Evolutionary conservation across 2,797 vertebrate species (phyloP).

Genomic region (Hippopotamyrus pictus): DNA sequence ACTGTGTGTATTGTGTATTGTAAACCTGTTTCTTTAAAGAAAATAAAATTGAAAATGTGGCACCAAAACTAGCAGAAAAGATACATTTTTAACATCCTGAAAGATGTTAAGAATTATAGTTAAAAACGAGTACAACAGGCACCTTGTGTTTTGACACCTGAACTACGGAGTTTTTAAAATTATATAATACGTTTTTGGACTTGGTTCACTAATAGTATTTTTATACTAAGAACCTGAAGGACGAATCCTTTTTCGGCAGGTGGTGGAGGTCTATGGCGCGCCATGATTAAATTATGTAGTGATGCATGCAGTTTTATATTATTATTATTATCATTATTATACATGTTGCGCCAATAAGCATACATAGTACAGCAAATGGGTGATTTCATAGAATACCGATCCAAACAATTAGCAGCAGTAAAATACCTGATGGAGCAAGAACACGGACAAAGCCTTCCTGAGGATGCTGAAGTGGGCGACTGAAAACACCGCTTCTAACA

Average conservation of each 20-base stretch:
- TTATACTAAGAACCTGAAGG: neutral
- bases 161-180: neutral
- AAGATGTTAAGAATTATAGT: neutral
- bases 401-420: neutral
- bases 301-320: neutral
- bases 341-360: neutral
- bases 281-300: neutral
- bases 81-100: neutral
- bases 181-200: neutral
- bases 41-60: slow-evolving; percentile 2
- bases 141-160: neutral
- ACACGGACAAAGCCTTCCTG: neutral
- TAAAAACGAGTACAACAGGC: slow-evolving; percentile 10
- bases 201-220: neutral
- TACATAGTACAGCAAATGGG: neutral
- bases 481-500: neutral
- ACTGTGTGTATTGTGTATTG: slow-evolving; percentile 9
- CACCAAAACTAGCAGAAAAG: neutral
- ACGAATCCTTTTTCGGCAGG: neutral
- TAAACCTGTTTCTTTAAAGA: slow-evolving; percentile 28
- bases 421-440: neutral
- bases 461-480: neutral
- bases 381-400: neutral
- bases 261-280: neutral
- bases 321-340: no score